phyloP scores from a whole-genome alignment of 2,888 invertebrate genomes.

The Pristionchus arcanus region DNA sequence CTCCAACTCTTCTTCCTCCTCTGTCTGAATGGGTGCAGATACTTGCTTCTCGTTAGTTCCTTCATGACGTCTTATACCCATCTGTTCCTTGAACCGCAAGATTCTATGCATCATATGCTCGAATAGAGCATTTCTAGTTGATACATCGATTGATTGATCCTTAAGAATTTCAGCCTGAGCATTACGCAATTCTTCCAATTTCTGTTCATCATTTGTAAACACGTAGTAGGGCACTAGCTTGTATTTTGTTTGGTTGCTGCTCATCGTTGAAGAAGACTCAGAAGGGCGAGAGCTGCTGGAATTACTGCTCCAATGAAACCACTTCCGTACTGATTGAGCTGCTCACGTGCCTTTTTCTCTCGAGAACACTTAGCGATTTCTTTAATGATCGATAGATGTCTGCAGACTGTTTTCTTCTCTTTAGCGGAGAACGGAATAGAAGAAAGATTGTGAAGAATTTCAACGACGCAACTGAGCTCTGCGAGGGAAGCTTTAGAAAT shows the following conservation, averaged over 20 bases:
- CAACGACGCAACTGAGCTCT: conserved; percentile 18
- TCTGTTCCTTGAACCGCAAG: not conserved
- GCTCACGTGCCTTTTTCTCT: not conserved
- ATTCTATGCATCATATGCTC: not conserved
- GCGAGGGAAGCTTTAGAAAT: not conserved
- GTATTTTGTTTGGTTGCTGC: not conserved
- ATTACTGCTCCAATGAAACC: conserved; percentile 1
- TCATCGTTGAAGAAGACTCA: not conserved
- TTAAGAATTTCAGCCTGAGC: not conserved
- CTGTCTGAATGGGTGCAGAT: too few relatives aligned
- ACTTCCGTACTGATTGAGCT: not conserved
- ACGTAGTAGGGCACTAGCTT: not conserved
- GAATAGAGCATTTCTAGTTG: not conserved
- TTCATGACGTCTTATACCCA: not conserved
- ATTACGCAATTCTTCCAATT: not conserved
- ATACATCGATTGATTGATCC: not conserved
- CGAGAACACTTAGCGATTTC: conserved; percentile 26
- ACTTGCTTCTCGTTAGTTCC: too few relatives aligned
- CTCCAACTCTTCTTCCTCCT: too few relatives aligned
- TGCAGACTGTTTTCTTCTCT: not conserved
- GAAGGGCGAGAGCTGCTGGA: not conserved
- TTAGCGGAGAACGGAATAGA: not conserved
- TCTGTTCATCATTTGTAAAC: not conserved
- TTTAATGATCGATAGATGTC: not conserved
- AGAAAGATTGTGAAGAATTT: conserved; percentile 20